phyloP scores from a whole-genome alignment of 2,888 invertebrate genomes.

The Spodoptera exigua region DNA sequence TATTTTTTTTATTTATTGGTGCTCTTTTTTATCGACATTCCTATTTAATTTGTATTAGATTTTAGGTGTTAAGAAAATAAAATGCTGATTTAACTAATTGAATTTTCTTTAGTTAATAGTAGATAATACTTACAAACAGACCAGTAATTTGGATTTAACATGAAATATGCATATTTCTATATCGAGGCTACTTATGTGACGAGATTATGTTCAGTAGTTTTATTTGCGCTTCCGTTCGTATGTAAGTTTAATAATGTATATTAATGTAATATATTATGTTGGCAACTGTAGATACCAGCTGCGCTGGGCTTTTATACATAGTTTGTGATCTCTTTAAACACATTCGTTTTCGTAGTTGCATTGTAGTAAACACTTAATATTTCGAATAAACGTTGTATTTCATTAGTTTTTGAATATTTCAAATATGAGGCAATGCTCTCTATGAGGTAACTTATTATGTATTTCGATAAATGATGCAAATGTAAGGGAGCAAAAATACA shows the following conservation, averaged over 20 bases:
- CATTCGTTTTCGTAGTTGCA: conserved; percentile 41
- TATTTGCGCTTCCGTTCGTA: conserved; percentile 40
- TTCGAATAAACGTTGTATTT: conserved; percentile 32
- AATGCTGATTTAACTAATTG: conserved; percentile 13
- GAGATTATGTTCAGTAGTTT: conserved; percentile 20
- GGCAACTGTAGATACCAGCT: conserved; percentile 65
- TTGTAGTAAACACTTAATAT: conserved; percentile 35
- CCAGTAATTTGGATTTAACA: conserved; percentile 19
- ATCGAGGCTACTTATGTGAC: conserved; percentile 46
- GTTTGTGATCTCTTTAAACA: conserved; percentile 76
- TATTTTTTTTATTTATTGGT: conserved; percentile 48
- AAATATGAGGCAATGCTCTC: conserved; percentile 50
- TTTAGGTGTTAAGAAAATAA: conserved; percentile 34
- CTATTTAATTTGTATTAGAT: conserved; percentile 43
- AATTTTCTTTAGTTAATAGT: conserved; percentile 13
- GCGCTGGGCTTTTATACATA: conserved; percentile 64
- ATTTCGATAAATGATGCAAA: conserved; percentile 36
- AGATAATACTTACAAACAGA: conserved; percentile 7
- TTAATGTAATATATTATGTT: conserved; percentile 53
- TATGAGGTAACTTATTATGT: conserved; percentile 41
- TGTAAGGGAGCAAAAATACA: conserved; percentile 45
- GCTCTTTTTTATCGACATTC: conserved; percentile 50
- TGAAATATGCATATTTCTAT: conserved; percentile 19
- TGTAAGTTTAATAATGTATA: conserved; percentile 49
- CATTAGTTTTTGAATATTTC: conserved; percentile 33